Percentiles rank a stretch among this genome's conserved stretches.
Conservation (phyloP, 2,113 vertebrate species). For the Rhinolophus ferrumequinum region DNA sequence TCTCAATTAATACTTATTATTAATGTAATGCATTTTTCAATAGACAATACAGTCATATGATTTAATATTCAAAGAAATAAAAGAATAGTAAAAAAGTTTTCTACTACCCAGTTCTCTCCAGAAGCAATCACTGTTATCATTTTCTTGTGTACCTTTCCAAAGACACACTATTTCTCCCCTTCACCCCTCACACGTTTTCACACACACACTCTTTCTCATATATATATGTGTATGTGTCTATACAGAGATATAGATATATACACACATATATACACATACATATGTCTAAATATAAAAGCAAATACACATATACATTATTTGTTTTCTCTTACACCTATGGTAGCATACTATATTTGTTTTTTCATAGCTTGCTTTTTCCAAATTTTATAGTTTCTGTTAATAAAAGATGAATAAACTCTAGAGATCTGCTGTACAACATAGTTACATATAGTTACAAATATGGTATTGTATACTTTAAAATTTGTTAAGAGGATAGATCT, state of each 20-base stretch:
- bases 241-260: not conserved
- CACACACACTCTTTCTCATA: not conserved
- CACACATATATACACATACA: fast-evolving
- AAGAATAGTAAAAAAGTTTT: not conserved
- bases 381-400: not conserved
- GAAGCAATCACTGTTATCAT: not conserved
- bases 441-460: not conserved
- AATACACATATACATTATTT: not conserved
- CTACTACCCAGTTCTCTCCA: not conserved
- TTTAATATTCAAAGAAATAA: constrained; percentile 36
- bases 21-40: constrained; percentile 22
- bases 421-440: not conserved
- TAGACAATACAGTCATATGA: not conserved
- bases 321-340: constrained; percentile 25
- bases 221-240: not conserved
- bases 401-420: not conserved
- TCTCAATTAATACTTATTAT: constrained; percentile 5
- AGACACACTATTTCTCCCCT: not conserved
- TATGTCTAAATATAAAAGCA: not conserved
- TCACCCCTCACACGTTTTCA: not conserved
- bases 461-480: not conserved
- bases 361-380: not conserved
- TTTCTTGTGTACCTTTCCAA: constrained; percentile 27
- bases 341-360: not conserved
- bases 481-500: not conserved